Evolutionary conservation across 2,888 invertebrate genomes (phyloP), one percentile per base, ranked within the genome.

Genomic region (Drosophila demipolita): DNA sequence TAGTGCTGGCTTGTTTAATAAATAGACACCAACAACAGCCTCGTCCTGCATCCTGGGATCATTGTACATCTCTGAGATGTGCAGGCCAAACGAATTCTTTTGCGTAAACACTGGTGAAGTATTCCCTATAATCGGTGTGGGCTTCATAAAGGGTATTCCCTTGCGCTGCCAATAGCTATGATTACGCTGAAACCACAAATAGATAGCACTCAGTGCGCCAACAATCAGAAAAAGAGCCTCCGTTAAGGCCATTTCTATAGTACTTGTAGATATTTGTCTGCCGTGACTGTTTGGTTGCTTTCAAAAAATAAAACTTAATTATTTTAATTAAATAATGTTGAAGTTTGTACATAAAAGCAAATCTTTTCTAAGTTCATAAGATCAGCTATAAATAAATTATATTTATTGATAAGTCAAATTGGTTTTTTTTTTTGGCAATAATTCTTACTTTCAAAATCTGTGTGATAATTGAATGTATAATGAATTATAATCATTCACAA

Each of bases 1-100:
- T n/a, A 94, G 60, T 1, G 84, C 91, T 0, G 94, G 94, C n/a
- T 92, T 92, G 75, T 94, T 92, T 23, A 94, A 87, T 1, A 93
- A 87, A 91, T 93, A 86, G 76, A 94, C 73, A 82, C 94, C 91
- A 75, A 91, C 87, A 45, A 93, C 75, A 52, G 93, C 80, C 72
- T 83, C 75, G 72, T 92, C 60, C 83, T 83, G n/a, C 64, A 86
- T 67, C 15, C 63, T 26, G 0, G 84, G 77, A 69, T 92, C 78
- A 6, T 90, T 85, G 68, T 94, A 94, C 0, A 94, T 61, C 0
- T 92, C 89, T 8, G 90, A 91, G 0, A 94, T 62, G 48, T 92
- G 92, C 49, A 93, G 38, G 0, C 92, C 91, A 11, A 92, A 83
- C 11, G 91, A 86, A 32, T 78, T 90, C 48, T 83, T 83, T 26